These are phyloP conservation scores for Etheostoma perlongum DNA, from an alignment of 2,797 vertebrate genomes.

Conservation along the genomic window DNA sequence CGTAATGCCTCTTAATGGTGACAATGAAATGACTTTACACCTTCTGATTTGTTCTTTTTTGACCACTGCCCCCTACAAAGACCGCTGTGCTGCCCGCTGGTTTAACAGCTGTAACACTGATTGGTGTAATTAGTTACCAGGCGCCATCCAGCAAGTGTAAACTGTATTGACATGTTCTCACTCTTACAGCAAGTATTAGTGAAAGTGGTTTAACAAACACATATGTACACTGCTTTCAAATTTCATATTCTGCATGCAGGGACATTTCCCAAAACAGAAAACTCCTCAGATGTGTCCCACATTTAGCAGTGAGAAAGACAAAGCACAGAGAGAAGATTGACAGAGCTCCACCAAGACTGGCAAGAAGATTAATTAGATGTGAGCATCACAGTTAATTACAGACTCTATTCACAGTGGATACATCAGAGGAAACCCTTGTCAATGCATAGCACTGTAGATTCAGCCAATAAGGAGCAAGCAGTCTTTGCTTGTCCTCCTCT, in stretches of 20 bases:
- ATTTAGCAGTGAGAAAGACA: constrained; percentile 48
- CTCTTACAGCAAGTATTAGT: constrained; percentile 25
- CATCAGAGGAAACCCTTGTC: constrained; percentile 67
- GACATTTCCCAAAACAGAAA: constrained; percentile 32
- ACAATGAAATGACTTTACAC: constrained; percentile 54
- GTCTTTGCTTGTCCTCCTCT: constrained; percentile 31
- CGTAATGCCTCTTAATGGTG: constrained; percentile 39
- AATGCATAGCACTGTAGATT: constrained; percentile 52
- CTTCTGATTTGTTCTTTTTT: constrained; percentile 17
- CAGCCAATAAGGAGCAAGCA: constrained; percentile 60
- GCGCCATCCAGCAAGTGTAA: constrained; percentile 45
- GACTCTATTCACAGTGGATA: constrained; percentile 77
- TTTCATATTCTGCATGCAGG: constrained; percentile 17
- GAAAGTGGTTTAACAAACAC: constrained; percentile 12
- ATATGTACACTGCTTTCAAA: neutral
- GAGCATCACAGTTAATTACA: constrained; percentile 82
- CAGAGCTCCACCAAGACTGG: constrained; percentile 60
- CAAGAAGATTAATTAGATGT: constrained; percentile 79
- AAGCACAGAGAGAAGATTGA: constrained; percentile 53
- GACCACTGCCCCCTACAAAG: constrained; percentile 32
- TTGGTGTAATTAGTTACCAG: constrained; percentile 55
- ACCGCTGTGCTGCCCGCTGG: constrained; percentile 53
- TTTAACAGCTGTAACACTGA: constrained; percentile 58
- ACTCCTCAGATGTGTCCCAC: constrained; percentile 44
- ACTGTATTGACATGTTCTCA: constrained; percentile 49